phyloP scores from a whole-genome alignment of 2,888 invertebrate genomes.

The Reticulitermes lucifugus region DNA sequence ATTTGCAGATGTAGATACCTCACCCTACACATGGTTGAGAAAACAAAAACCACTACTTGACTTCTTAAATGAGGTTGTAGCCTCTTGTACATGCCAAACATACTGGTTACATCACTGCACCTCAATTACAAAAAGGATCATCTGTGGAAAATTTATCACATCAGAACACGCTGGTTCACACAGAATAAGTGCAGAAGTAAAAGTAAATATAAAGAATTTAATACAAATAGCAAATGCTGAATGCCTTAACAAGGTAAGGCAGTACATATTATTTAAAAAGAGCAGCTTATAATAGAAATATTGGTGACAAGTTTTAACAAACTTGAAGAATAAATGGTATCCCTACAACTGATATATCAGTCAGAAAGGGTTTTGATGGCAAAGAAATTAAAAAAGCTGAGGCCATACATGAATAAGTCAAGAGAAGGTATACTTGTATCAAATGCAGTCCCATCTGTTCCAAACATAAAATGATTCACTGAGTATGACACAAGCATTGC shows the following conservation, averaged over 20 bases:
- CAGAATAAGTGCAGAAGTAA: no score
- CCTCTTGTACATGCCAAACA: no score
- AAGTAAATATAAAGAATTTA: no score
- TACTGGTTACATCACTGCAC: no score
- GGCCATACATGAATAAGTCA: conserved; percentile 62
- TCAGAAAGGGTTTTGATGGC: conserved; percentile 57
- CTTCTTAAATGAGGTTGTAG: no score
- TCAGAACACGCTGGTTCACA: no score
- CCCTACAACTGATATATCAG: background rate
- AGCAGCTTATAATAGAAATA: background rate
- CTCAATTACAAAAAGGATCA: no score
- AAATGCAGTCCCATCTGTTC: conserved; percentile 57
- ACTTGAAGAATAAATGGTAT: background rate
- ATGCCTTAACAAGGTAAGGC: background rate
- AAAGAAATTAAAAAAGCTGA: conserved; percentile 62
- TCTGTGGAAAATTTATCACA: no score
- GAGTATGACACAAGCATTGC: conserved; percentile 57
- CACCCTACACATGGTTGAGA: no score
- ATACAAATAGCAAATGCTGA: background rate
- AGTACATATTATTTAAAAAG: no score
- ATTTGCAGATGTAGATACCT: no score
- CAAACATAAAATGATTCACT: conserved; percentile 59
- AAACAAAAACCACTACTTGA: no score
- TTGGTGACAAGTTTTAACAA: background rate
- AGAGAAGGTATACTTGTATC: conserved; percentile 59